Base-by-base conservation (phyloP, 2,113 vertebrate species). In the Etia nguti region DNA sequence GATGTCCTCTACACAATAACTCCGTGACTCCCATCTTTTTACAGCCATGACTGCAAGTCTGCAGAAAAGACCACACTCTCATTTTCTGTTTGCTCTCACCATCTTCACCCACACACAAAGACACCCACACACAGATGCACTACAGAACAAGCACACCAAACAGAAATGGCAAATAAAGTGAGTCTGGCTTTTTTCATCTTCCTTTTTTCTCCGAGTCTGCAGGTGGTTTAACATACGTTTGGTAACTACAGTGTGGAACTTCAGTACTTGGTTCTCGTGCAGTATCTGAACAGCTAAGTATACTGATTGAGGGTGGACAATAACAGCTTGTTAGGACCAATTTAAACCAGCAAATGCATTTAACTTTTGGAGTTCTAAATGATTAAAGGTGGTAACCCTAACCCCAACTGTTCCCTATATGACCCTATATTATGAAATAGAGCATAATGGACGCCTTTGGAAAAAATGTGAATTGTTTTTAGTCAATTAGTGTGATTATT, bases 11-110 rank as follows among this genome's bases (percentile, higher is more conserved):
- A 46, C 79, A 89, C 24, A 4, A 20, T 70, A 43, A 20, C 26
- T 16, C 59, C 75, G 10, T 24, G 80, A 48, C 70, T 36, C 65
- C 31, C 54, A 75, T 85, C 41, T 55, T 41, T 48, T 89, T 26
- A 88, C 38, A 79, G 79, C 48, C 52, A 52, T 22, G 24, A 81
- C 52, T 38, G 48, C 24, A 68, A 89, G 77, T 86, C 86, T 92
- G 59, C 83, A 82, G 85, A 79, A 85, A 89, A 80, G 68, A 87
- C 75, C 84, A 73, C 77, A 43, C 34, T 88, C 82, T 88, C 82
- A 81, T 91, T 85, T 90, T 75, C 70, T 85, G 55, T 56, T 85
- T 48, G 43, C 10, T 75, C 43, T 75, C 9, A 34, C 85, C 88
- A 73, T 82, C 52, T 29, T 86, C 84, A 79, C 82, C 86, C 79